These are phyloP conservation scores for Ochropleura plecta DNA, from an alignment of 2,888 invertebrate species.

Conservation along the genomic window DNA sequence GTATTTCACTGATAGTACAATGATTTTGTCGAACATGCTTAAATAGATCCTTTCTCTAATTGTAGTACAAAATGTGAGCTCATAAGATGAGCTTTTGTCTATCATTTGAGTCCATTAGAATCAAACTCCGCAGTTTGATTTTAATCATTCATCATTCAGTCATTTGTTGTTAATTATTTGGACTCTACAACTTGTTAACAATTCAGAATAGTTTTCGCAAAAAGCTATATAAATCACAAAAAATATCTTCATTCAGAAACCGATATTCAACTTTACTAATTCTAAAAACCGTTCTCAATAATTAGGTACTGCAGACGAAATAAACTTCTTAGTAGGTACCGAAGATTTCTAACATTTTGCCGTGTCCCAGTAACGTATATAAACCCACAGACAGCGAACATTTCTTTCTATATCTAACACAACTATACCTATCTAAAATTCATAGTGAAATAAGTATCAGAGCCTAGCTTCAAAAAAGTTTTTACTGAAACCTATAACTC, in stretches of 20 bases:
- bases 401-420: constrained; percentile 89
- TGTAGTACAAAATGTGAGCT: neutral
- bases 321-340: constrained; percentile 59
- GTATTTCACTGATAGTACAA: neutral
- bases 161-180: too few species aligned
- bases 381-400: constrained; percentile 85
- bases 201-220: neutral
- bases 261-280: neutral
- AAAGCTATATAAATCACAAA: neutral
- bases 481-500: constrained; percentile 39
- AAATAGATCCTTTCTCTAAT: neutral
- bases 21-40: neutral
- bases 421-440: constrained; percentile 89
- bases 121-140: too few species aligned
- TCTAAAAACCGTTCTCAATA: constrained; percentile 27
- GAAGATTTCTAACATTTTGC: constrained; percentile 87
- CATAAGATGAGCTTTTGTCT: neutral
- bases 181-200: too few species aligned
- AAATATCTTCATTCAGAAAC: neutral
- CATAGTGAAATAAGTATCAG: constrained; percentile 90
- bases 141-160: too few species aligned
- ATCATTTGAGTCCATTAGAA: too few species aligned
- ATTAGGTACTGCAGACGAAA: constrained; percentile 77
- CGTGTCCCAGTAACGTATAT: constrained; percentile 87
- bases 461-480: constrained; percentile 87